Evolutionary conservation across 2,113 vertebrate species (phyloP).

Genomic region (Colistium nudipinnis): DNA sequence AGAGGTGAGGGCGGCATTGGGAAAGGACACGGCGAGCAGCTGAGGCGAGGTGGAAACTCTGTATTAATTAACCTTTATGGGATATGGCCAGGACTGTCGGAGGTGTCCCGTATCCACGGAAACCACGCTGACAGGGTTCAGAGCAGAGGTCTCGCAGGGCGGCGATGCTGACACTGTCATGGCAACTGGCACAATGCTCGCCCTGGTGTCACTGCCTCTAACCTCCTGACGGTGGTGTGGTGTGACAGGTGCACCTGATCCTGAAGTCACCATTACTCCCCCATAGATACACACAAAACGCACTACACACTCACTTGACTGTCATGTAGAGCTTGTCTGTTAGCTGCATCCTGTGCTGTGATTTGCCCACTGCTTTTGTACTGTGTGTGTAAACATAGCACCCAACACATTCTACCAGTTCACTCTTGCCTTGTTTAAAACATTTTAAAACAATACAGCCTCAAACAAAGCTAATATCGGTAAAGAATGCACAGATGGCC

Average conservation of each 20-base stretch:
- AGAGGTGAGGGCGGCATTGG: conserved; percentile 71
- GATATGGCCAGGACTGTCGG: conserved; percentile 72
- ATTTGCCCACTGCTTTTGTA: conserved; percentile 17
- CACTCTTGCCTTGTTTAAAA: conserved; percentile 4
- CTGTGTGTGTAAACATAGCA: conserved; percentile 2
- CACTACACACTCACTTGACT: conserved; percentile 38
- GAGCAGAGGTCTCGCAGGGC: conserved; percentile 73
- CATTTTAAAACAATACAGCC: conserved; percentile 14
- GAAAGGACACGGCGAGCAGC: conserved; percentile 74
- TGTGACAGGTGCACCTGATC: conserved; percentile 79
- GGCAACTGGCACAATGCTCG: conserved; percentile 73
- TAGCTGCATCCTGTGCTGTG: conserved; percentile 19
- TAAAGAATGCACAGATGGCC: conserved; percentile 5
- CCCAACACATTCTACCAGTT: conserved; percentile 9
- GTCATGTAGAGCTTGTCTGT: conserved; percentile 32
- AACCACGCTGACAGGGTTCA: conserved; percentile 81
- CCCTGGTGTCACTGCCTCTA: conserved; percentile 70
- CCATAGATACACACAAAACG: conserved; percentile 21
- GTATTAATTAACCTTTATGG: conserved; percentile 86
- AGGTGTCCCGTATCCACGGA: conserved; percentile 77
- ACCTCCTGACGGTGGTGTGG: conserved; percentile 67
- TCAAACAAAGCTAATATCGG: neutral
- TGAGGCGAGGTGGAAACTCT: conserved; percentile 73
- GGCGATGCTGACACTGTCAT: conserved; percentile 73
- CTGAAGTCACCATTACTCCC: conserved; percentile 41